Conservation (phyloP, 2,113 vertebrate genomes). For the Albula glossodonta region DNA sequence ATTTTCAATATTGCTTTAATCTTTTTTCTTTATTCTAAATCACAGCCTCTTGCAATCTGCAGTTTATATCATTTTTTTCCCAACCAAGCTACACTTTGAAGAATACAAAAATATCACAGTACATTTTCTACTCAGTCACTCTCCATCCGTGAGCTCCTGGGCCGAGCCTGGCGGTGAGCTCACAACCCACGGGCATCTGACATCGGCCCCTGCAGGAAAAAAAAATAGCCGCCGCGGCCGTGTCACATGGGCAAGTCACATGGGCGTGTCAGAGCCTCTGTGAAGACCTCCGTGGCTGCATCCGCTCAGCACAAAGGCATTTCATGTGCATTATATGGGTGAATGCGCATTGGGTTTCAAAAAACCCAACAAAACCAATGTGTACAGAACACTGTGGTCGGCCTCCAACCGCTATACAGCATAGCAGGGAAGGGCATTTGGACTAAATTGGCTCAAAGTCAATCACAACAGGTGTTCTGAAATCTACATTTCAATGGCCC, state of each 20-base stretch:
- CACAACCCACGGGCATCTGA: conserved; percentile 50
- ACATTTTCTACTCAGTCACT: conserved; percentile 71
- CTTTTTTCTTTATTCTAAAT: conserved; percentile 64
- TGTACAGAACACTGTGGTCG: not conserved
- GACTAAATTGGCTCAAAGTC: not conserved
- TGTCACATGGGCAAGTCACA: not conserved
- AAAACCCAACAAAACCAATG: not conserved
- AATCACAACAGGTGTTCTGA: not conserved
- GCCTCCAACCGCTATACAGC: not conserved
- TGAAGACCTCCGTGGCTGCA: not conserved
- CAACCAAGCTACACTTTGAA: conserved; percentile 72
- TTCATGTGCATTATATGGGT: not conserved
- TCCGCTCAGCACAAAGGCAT: not conserved
- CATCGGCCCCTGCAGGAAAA: conserved; percentile 51
- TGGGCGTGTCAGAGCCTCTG: not conserved
- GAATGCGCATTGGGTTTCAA: not conserved
- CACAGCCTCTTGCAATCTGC: conserved; percentile 68
- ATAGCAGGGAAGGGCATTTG: not conserved
- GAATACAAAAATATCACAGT: conserved; percentile 83
- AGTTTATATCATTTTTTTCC: conserved; percentile 50
- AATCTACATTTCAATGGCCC: not conserved
- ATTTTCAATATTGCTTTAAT: conserved; percentile 72
- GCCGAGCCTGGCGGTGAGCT: conserved; percentile 42
- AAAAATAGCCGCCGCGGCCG: conserved; percentile 14
- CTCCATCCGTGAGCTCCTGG: conserved; percentile 57